Evolutionary conservation across 2,113 vertebrate species (phyloP).

Genomic region (Mirza zaza): DNA sequence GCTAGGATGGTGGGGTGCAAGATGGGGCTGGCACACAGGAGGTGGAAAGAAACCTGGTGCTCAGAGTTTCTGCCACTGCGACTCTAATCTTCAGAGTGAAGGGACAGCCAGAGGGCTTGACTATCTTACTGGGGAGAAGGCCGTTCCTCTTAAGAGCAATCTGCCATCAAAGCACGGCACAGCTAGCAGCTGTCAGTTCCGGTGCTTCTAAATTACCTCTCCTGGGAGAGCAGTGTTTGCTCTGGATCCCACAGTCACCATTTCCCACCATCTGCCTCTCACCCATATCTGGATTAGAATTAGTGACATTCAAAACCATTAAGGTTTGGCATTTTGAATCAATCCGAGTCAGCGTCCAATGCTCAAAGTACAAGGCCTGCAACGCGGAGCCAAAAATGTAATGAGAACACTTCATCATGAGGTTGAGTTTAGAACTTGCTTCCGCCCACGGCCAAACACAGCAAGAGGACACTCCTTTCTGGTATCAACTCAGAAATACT

Average conservation of each 20-base stretch:
- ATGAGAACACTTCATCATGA: constrained; percentile 5
- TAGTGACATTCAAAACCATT: constrained; percentile 57
- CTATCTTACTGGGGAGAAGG: neutral
- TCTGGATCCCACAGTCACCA: neutral
- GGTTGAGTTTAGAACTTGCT: neutral
- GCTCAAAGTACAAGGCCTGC: constrained; percentile 29
- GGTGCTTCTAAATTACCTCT: constrained; percentile 26
- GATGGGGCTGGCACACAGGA: rapidly evolving
- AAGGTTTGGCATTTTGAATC: constrained; percentile 52
- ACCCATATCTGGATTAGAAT: constrained; percentile 40
- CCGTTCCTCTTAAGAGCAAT: neutral
- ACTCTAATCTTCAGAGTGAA: neutral
- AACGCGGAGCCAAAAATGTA: constrained; percentile 19
- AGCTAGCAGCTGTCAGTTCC: constrained; percentile 9
- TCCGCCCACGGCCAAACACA: neutral
- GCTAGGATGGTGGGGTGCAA: neutral
- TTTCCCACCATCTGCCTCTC: constrained; percentile 68
- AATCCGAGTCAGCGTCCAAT: constrained; percentile 44
- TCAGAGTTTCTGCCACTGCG: neutral
- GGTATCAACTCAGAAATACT: neutral
- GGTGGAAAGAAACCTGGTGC: neutral
- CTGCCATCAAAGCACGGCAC: neutral
- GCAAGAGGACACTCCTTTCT: neutral
- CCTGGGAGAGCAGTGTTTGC: constrained; percentile 18
- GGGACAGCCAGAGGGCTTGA: neutral